A percentile compares a stretch with the other conserved stretches of the same genome.
Conservation (phyloP, 2,113 vertebrate genomes). For the Melanerpes aurifrons region DNA sequence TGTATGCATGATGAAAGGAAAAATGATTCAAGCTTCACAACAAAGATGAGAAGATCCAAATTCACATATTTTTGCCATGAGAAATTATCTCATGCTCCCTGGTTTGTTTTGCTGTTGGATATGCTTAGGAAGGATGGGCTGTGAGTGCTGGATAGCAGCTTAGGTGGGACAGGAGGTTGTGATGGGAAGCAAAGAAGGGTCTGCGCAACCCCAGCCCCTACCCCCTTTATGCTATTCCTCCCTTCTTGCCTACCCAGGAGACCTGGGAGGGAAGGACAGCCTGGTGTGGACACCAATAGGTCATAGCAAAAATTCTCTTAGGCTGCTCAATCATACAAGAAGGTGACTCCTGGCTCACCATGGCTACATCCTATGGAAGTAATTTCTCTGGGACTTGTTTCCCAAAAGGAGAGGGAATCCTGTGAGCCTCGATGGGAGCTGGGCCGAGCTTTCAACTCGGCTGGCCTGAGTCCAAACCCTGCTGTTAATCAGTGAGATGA, state of each 20-base stretch:
- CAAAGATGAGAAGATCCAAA: conserved; percentile 68
- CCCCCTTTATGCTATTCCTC: neutral
- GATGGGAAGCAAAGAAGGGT: neutral
- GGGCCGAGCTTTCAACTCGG: neutral
- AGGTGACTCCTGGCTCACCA: conserved; percentile 4
- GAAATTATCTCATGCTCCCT: conserved; percentile 48
- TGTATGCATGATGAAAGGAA: conserved; percentile 54
- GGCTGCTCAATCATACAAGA: neutral
- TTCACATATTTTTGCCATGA: conserved; percentile 63
- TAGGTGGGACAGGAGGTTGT: conserved; percentile 10
- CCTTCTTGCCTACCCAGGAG: neutral
- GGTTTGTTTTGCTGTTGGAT: conserved; percentile 60
- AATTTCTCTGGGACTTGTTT: neutral
- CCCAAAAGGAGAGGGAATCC: conserved; percentile 28
- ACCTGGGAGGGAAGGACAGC: neutral
- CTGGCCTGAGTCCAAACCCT: neutral
- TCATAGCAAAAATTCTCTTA: neutral
- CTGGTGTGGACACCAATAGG: neutral
- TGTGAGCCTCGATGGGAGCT: neutral
- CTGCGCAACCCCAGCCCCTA: neutral
- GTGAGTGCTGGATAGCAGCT: conserved; percentile 17
- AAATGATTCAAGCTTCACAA: conserved; percentile 65
- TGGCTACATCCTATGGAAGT: neutral
- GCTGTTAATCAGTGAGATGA: neutral
- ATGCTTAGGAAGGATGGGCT: conserved; percentile 39